Percentiles rank a stretch among this genome's conserved stretches.
Evolutionary conservation across 2,113 vertebrate genomes (phyloP).

Genomic region (Phyllostomus hastatus): DNA sequence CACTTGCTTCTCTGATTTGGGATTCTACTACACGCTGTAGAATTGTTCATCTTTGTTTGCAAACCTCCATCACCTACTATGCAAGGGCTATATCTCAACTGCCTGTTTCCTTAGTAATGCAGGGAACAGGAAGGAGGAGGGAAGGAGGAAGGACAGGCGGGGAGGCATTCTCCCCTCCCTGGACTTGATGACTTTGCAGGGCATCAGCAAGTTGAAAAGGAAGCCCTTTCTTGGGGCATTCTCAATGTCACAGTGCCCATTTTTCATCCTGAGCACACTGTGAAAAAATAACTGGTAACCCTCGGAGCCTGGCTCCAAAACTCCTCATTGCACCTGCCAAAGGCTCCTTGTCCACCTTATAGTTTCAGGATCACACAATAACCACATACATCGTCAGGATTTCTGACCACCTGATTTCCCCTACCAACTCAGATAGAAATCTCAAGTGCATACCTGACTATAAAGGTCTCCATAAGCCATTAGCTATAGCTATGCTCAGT

Average conservation of each 20-base stretch:
- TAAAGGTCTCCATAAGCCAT: background rate
- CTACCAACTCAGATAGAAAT: background rate
- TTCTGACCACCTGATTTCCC: background rate
- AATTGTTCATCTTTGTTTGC: background rate
- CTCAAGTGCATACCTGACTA: background rate
- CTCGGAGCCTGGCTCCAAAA: background rate
- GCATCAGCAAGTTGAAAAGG: background rate
- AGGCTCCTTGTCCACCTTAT: background rate
- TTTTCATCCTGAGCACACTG: background rate
- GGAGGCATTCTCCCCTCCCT: background rate
- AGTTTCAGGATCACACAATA: background rate
- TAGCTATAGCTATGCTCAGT: background rate
- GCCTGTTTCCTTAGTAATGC: background rate
- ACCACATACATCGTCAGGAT: background rate
- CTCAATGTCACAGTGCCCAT: background rate
- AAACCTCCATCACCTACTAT: background rate
- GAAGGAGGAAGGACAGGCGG: background rate
- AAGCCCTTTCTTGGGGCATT: background rate
- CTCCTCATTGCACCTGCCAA: background rate
- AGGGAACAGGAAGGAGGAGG: background rate
- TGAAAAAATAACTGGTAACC: background rate
- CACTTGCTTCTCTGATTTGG: background rate
- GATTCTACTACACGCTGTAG: background rate
- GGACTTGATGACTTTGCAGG: background rate
- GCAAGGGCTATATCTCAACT: background rate